Conservation (phyloP, 2,888 invertebrate genomes). For the Acanthosepion pharaonis region DNA sequence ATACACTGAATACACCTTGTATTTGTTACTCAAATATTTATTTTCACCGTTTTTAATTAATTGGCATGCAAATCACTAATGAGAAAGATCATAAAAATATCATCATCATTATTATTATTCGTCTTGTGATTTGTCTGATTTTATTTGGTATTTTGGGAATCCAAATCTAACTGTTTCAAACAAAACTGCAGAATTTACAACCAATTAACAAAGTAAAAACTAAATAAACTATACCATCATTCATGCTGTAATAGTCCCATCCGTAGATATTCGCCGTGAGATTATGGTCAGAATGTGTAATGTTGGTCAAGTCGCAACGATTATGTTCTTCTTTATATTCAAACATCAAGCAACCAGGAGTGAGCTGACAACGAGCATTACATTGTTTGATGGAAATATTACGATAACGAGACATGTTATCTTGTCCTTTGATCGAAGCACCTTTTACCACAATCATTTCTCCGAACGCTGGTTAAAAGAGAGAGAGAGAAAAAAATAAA, state of each 20-base stretch:
- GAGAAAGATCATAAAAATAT: no score
- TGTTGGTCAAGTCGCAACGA: slow-evolving; percentile 35
- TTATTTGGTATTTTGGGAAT: no score
- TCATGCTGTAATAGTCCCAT: slow-evolving; percentile 42
- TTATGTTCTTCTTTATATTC: slow-evolving; percentile 42
- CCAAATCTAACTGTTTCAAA: no score
- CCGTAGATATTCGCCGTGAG: not conserved
- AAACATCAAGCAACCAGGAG: not conserved
- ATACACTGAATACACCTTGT: no score
- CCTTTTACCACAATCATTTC: slow-evolving; percentile 37
- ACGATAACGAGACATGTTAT: not conserved
- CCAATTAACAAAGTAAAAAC: not conserved
- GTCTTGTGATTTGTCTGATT: no score
- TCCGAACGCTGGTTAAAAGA: not conserved
- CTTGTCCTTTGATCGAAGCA: not conserved
- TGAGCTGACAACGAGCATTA: not conserved
- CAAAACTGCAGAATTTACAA: no score
- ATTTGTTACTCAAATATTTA: no score
- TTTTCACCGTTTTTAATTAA: no score
- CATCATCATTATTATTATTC: no score
- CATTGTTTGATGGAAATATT: not conserved
- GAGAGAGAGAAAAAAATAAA: not conserved
- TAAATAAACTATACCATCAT: not conserved
- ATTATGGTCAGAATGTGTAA: not conserved
- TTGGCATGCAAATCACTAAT: no score